These are phyloP conservation scores for Apostichopus leukothele DNA, from an alignment of 53 echinoderm and acorn worm species.

Conservation along the genomic window DNA sequence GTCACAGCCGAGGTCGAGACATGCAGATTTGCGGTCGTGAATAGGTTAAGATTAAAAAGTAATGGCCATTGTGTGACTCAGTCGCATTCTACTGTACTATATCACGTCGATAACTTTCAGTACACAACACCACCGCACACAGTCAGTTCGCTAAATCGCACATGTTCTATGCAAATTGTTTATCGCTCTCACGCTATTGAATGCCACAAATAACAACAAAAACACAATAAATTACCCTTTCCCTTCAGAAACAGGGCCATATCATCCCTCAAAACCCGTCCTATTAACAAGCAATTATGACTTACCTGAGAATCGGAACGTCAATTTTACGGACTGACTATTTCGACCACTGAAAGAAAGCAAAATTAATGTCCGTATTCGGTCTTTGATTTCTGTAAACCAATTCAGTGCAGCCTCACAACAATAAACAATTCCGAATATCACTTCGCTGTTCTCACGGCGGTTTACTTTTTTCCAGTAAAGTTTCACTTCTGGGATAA, in stretches of 20 bases:
- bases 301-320: conserved; percentile 36
- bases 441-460: conserved; percentile 66
- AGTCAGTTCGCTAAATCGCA: conserved; percentile 8
- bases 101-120: not conserved
- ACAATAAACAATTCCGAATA: conserved; percentile 96
- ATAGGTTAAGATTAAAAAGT: not conserved
- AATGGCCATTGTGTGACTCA: conserved; percentile 11
- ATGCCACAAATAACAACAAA: conserved; percentile 99
- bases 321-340: conserved; percentile 7
- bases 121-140: conserved; percentile 6
- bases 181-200: conserved; percentile 96
- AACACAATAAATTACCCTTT: conserved; percentile 72
- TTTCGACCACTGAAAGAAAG: conserved; percentile 46
- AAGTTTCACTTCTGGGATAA: conserved; percentile 1
- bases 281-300: conserved; percentile 2
- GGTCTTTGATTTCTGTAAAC: conserved; percentile 77
- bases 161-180: conserved; percentile 99
- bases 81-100: not conserved
- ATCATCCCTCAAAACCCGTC: not conserved
- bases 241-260: conserved; percentile 12
- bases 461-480: conserved; percentile 3
- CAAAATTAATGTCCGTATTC: conserved; percentile 63
- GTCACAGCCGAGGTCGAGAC: not conserved
- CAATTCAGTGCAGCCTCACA: conserved; percentile 76
- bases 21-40: conserved; percentile 4